These are phyloP conservation scores for Oncorhynchus masou DNA, from an alignment of 2,113 vertebrate species.

Conservation along the genomic window DNA sequence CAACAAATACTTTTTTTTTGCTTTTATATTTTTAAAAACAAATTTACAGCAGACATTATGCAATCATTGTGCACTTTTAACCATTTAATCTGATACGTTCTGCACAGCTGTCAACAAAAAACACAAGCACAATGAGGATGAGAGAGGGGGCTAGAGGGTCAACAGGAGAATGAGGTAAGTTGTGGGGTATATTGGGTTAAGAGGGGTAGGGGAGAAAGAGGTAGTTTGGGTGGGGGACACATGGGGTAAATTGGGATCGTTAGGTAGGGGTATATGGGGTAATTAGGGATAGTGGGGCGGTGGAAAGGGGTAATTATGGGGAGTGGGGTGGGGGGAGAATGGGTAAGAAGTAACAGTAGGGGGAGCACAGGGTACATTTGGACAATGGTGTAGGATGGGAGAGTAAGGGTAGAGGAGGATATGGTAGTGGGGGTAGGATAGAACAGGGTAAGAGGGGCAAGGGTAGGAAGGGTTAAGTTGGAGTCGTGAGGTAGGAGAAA, in stretches of 20 bases:
- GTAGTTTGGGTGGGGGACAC: conserved; percentile 70
- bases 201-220: conserved; percentile 65
- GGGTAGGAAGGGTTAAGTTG: not conserved
- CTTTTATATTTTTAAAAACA: conserved; percentile 87
- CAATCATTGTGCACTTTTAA: conserved; percentile 82
- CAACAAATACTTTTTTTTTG: conserved; percentile 45
- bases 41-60: conserved; percentile 85
- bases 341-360: conserved; percentile 66
- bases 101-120: conserved; percentile 79
- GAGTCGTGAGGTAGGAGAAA: not conserved
- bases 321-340: conserved; percentile 60
- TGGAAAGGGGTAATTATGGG: conserved; percentile 14
- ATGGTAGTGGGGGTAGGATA: conserved; percentile 45
- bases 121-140: conserved; percentile 69
- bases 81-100: conserved; percentile 80
- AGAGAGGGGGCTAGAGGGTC: conserved; percentile 20
- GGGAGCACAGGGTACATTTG: not conserved
- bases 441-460: conserved; percentile 75
- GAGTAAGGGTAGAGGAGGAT: not conserved
- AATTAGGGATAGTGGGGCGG: conserved; percentile 43
- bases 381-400: not conserved
- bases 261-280: too few species aligned
- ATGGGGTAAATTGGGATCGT: not conserved
- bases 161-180: not conserved
- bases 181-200: not conserved